Evolutionary conservation across 2,888 invertebrate genomes (phyloP).

Genomic region (Ectobius pallidus): DNA sequence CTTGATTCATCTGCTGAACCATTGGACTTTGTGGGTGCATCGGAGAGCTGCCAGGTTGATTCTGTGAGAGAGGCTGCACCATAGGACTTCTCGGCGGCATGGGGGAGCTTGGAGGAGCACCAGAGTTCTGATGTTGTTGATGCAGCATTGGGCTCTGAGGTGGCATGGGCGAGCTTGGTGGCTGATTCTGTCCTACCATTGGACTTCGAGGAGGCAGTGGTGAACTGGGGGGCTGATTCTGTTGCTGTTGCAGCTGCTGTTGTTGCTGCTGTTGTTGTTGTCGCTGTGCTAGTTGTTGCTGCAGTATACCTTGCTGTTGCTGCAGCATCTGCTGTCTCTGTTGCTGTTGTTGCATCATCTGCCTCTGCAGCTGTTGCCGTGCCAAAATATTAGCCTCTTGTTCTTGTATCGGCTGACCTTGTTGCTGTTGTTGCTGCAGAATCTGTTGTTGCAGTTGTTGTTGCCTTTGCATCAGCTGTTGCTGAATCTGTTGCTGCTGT

Average conservation of each 20-base stretch:
- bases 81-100: conserved; percentile 62
- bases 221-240: conserved; percentile 51
- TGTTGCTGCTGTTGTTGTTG: conserved; percentile 31
- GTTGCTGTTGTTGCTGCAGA: conserved; percentile 51
- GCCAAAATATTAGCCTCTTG: conserved; percentile 55
- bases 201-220: conserved; percentile 63
- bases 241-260: conserved; percentile 38
- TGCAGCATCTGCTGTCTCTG: conserved; percentile 35
- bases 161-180: conserved; percentile 60
- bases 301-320: conserved; percentile 30
- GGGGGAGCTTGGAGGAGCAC: conserved; percentile 56
- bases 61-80: conserved; percentile 49
- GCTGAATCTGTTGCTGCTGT: conserved; percentile 46
- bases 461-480: conserved; percentile 52
- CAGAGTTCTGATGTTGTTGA: conserved; percentile 53
- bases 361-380: conserved; percentile 53
- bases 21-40: conserved; percentile 48
- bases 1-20: conserved; percentile 43
- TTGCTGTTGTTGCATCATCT: conserved; percentile 45
- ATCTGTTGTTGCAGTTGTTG: conserved; percentile 47
- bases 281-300: conserved; percentile 5
- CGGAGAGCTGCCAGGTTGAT: conserved; percentile 53
- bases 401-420: conserved; percentile 24
- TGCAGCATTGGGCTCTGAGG: conserved; percentile 54
- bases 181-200: conserved; percentile 52